These are phyloP conservation scores for Tachuris rubrigastra DNA, from an alignment of 2,113 vertebrate species.

Conservation along the genomic window DNA sequence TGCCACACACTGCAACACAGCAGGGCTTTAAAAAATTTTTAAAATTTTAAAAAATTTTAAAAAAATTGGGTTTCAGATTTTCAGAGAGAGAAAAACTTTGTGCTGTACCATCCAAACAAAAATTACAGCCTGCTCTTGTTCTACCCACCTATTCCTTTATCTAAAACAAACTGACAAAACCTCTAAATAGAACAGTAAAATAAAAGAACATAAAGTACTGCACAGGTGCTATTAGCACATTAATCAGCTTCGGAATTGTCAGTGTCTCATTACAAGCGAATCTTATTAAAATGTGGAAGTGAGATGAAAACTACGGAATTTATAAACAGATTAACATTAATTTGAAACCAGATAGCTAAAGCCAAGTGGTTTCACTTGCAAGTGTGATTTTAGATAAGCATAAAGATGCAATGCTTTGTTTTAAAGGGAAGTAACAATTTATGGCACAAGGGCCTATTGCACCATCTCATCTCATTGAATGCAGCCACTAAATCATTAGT, in stretches of 20 bases:
- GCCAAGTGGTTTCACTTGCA: neutral
- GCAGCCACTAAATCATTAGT: neutral
- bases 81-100: neutral
- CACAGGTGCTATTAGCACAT: neutral
- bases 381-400: neutral
- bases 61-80: neutral
- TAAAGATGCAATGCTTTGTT: neutral
- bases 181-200: neutral
- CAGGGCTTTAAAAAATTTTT: neutral
- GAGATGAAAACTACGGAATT: neutral
- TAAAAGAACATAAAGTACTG: conserved; percentile 1
- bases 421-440: neutral
- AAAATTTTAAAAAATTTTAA: too few relatives aligned
- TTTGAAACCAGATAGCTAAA: neutral
- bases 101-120: neutral
- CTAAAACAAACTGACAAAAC: neutral
- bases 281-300: neutral
- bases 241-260: neutral
- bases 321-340: neutral
- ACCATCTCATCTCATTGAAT: neutral
- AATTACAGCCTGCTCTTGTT: neutral
- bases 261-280: neutral
- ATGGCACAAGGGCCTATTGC: neutral
- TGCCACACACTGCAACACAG: neutral
- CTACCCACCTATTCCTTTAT: neutral